Evolutionary conservation across 2,113 vertebrate genomes (phyloP).

Genomic region (Harpagus bidentatus): DNA sequence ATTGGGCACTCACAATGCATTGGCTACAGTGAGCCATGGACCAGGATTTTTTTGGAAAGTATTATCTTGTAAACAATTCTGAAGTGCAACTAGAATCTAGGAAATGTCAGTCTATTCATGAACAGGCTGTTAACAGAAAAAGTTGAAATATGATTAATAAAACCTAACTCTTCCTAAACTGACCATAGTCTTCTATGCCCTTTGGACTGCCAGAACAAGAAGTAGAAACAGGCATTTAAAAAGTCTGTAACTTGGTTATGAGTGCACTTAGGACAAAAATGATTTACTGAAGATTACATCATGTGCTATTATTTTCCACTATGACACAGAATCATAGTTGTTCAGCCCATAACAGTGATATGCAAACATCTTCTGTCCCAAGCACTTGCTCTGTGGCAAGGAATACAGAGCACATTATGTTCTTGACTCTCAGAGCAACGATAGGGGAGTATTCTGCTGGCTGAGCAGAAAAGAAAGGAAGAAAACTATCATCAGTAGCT

Average conservation of each 20-base stretch:
- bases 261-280: constrained; percentile 16
- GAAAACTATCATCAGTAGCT: background rate
- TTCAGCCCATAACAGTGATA: constrained; percentile 8
- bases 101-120: background rate
- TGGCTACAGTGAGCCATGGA: background rate
- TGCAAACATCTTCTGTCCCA: constrained; percentile 26
- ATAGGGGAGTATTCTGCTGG: background rate
- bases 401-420: constrained; percentile 35
- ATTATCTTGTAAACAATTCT: background rate
- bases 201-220: background rate
- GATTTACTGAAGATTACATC: constrained; percentile 21
- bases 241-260: background rate
- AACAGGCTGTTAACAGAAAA: background rate
- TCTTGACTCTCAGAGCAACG: background rate
- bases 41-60: background rate
- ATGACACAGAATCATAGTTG: constrained; percentile 31
- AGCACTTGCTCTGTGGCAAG: background rate
- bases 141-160: background rate
- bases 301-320: constrained; percentile 46
- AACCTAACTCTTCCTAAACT: background rate
- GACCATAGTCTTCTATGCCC: background rate
- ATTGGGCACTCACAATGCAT: background rate
- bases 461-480: background rate
- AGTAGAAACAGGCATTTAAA: background rate
- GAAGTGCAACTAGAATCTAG: background rate